Conservation (phyloP, 2,113 vertebrate species). For the western clawed frog (Xenopus tropicalis) region DNA sequence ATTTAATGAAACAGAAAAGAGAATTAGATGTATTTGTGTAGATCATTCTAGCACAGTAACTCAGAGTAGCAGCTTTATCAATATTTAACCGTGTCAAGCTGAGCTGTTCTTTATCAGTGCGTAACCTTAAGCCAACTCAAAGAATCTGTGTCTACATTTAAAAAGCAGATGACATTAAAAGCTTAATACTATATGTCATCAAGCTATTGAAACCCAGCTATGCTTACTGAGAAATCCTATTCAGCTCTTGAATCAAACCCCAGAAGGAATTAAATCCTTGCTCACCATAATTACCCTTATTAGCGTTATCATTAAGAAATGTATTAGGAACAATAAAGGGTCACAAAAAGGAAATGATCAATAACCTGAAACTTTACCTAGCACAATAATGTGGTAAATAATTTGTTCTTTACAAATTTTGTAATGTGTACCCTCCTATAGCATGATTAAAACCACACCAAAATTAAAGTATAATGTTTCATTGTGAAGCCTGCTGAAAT, state of each 20-base stretch:
- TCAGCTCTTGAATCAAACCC: conserved; percentile 5
- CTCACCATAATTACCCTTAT: conserved; percentile 1
- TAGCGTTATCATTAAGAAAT: conserved; percentile 26
- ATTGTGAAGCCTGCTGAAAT: not conserved
- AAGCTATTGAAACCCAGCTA: conserved; percentile 6
- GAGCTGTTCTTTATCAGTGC: conserved; percentile 36
- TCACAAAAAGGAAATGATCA: not conserved
- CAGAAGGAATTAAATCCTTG: conserved; percentile 1
- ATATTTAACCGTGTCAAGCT: conserved; percentile 42
- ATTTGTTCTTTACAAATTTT: too few species aligned
- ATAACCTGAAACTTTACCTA: too few species aligned
- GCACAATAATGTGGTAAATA: too few species aligned
- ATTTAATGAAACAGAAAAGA: conserved; percentile 43
- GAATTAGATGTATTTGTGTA: conserved; percentile 17
- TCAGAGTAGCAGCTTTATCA: conserved; percentile 39
- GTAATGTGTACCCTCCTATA: too few species aligned
- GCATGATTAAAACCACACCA: too few species aligned
- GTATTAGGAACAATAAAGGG: not conserved
- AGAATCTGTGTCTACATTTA: conserved; percentile 31
- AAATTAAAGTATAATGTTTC: not conserved
- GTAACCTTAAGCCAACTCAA: conserved; percentile 34
- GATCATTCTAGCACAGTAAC: conserved; percentile 31
- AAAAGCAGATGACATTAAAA: conserved; percentile 28
- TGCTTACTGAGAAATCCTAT: conserved; percentile 19
- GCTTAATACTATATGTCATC: conserved; percentile 22